Conservation (phyloP, 2,797 vertebrate genomes). For the Falco peregrinus region DNA sequence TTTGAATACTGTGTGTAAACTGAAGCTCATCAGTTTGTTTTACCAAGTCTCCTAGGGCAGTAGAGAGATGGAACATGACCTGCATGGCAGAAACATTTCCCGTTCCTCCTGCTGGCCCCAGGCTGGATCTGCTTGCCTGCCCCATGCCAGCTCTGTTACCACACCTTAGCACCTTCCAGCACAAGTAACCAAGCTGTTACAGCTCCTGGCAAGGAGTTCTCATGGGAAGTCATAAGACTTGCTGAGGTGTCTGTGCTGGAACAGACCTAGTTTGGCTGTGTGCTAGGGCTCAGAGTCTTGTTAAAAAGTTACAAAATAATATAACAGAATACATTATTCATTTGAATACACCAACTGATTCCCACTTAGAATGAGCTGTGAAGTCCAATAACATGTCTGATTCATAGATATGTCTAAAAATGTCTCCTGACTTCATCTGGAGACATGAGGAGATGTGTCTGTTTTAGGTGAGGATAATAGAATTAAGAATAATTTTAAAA, state of each 20-base stretch:
- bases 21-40: neutral
- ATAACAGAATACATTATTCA: neutral
- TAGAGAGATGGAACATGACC: neutral
- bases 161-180: neutral
- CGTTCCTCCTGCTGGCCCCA: neutral
- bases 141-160: neutral
- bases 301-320: neutral
- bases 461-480: neutral
- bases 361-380: neutral
- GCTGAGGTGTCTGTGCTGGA: neutral
- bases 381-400: neutral
- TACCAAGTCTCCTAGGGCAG: neutral
- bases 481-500: neutral
- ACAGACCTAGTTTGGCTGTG: neutral
- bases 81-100: neutral
- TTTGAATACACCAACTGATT: neutral
- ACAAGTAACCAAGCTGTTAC: neutral
- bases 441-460: neutral
- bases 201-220: neutral
- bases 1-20: neutral
- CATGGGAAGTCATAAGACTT: neutral
- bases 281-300: neutral
- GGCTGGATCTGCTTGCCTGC: neutral
- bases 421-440: neutral
- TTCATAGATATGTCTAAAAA: neutral